These are phyloP conservation scores for Melanotaenia duboulayi DNA, from an alignment of 2,113 vertebrate species.

Conservation along the genomic window DNA sequence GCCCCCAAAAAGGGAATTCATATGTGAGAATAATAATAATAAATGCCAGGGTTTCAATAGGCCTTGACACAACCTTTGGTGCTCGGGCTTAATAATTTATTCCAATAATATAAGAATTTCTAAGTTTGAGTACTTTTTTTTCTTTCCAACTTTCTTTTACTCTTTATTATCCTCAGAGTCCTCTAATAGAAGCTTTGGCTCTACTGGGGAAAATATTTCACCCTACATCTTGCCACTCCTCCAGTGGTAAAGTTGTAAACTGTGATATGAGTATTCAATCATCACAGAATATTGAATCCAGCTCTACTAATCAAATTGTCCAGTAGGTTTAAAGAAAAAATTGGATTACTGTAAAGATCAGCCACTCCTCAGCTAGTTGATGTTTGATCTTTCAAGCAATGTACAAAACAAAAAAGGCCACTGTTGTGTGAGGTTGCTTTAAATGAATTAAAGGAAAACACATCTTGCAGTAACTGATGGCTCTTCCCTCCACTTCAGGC, in stretches of 20 bases:
- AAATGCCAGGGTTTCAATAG: too few relatives aligned
- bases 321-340: not conserved
- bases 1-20: too few relatives aligned
- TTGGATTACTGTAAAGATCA: not conserved
- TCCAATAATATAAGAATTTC: too few relatives aligned
- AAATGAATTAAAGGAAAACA: slow-evolving; percentile 6
- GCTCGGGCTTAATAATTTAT: too few relatives aligned
- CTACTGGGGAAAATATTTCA: not conserved
- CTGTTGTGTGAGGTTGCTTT: not conserved
- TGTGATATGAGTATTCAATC: not conserved
- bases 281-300: not conserved
- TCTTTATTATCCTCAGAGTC: not conserved
- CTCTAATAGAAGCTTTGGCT: not conserved
- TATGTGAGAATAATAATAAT: too few relatives aligned
- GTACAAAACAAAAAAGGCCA: not conserved
- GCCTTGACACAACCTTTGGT: too few relatives aligned
- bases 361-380: not conserved
- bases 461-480: slow-evolving; percentile 24
- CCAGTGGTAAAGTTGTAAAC: not conserved
- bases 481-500: slow-evolving; percentile 7
- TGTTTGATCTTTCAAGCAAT: not conserved
- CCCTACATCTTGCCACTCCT: not conserved
- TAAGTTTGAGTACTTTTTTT: too few relatives aligned
- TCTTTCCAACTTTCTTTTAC: not conserved
- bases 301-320: not conserved